Base-by-base conservation (phyloP, 2,888 invertebrate genomes). In the Metellina segmentata region DNA sequence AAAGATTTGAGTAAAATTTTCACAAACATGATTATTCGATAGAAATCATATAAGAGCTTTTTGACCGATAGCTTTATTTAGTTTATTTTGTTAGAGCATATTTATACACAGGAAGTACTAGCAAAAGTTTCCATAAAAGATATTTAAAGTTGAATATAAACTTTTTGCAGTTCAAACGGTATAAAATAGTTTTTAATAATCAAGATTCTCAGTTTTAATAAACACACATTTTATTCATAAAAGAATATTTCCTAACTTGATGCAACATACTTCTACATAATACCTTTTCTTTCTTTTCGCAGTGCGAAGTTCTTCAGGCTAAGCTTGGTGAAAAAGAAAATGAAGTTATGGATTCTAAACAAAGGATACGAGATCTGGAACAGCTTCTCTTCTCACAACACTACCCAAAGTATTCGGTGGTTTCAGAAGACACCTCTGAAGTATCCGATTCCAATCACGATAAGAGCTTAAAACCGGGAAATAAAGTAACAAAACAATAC, bases 231-330 rank as follows among this genome's bases (percentile, higher is more conserved):
- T 74, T 74, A 74, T 74, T n/a, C n/a, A 5, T 74, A 19, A 34
- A 4, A 34, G 1, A 34, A 78, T 16, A 48, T 78, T 19, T n/a
- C 13, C 13, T 13, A 6, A 9, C 13, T 78, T 78, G 0, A 48
- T 7, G 11, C 16, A 78, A 9, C 51, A 16, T 6, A 78, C 13
- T 48, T 49, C n/a, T 74, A 2, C n/a, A n/a, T 34, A 34, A 34
- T 2, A 34, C 4, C 34, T 8, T 79, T 70, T 19, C 51, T 11
- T 77, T 86, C 61, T 69, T 72, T 75, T 86, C 81, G 0, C 34
- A 92, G 92, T 92, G 92, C 71, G 92, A 92, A 89, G 86, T 92
- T 9, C 82, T 92, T 7, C 92, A 92, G 82, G 85, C 89, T 6
- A 92, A 86, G 20, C 13, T 92, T 11, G 9, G 49, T 0, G 92